These are phyloP conservation scores for Byasa hedistus DNA, from an alignment of 2,888 invertebrate genomes.

Conservation along the genomic window DNA sequence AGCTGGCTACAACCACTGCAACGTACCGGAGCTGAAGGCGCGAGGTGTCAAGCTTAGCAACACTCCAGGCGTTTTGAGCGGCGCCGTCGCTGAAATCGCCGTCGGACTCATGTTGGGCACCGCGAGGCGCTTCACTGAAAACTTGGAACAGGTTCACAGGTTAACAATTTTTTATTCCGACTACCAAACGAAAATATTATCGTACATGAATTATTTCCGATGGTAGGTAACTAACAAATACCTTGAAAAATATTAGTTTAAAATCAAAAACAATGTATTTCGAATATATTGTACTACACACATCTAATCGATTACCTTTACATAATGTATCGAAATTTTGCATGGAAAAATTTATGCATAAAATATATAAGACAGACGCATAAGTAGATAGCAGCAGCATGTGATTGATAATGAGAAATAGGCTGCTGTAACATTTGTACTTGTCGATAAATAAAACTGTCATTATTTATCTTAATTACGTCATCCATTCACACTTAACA, in stretches of 20 bases:
- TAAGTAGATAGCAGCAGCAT: neutral
- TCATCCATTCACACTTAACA: neutral
- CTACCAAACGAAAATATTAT: neutral
- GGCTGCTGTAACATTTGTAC: neutral
- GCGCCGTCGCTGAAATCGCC: constrained; percentile 91
- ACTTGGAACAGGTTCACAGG: constrained; percentile 83
- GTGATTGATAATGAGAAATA: neutral
- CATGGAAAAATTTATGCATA: too few relatives aligned
- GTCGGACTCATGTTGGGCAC: constrained; percentile 87
- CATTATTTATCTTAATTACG: neutral
- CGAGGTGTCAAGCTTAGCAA: constrained; percentile 89
- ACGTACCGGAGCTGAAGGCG: constrained; percentile 85
- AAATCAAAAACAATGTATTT: too few relatives aligned
- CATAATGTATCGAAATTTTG: too few relatives aligned
- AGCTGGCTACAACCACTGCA: constrained; percentile 93
- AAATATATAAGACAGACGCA: too few relatives aligned
- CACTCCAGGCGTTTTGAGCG: constrained; percentile 88
- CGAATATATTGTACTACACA: too few relatives aligned
- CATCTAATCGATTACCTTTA: too few relatives aligned
- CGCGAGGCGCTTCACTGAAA: constrained; percentile 88
- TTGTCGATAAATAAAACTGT: neutral
- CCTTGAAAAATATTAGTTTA: too few relatives aligned
- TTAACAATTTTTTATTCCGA: constrained; percentile 44
- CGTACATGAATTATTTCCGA: too few relatives aligned
- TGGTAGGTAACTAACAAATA: too few relatives aligned